Percentiles rank a stretch among this genome's conserved stretches.
phyloP scores from a whole-genome alignment of 2,797 vertebrate genomes.

The Chloroceryle amazona region DNA sequence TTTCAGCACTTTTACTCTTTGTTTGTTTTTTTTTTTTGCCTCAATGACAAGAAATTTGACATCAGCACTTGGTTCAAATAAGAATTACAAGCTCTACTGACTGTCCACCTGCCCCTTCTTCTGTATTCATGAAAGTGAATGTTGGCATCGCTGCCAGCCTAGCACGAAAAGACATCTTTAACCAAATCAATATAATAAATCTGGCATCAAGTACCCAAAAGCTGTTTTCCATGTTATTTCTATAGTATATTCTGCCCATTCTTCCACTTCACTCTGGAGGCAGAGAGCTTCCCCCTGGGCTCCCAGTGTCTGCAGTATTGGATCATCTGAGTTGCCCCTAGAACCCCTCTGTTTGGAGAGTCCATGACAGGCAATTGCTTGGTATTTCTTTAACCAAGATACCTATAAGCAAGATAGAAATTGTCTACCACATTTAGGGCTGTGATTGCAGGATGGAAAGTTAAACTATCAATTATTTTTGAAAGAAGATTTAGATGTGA shows the following conservation, averaged over 20 bases:
- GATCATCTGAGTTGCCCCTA: background rate
- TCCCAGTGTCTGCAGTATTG: background rate
- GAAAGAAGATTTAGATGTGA: background rate
- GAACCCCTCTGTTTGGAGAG: background rate
- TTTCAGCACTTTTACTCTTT: background rate
- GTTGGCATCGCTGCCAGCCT: background rate
- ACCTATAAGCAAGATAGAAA: background rate
- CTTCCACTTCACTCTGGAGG: background rate
- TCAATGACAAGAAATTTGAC: background rate
- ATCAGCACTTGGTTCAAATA: background rate
- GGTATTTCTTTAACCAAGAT: background rate
- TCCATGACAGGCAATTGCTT: background rate
- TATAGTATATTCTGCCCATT: background rate
- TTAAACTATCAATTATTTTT: background rate
- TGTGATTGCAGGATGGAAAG: background rate
- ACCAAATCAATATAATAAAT: background rate
- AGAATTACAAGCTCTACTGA: background rate
- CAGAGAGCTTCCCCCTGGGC: background rate
- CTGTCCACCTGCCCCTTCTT: background rate
- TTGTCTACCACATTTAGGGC: background rate
- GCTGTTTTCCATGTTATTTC: background rate
- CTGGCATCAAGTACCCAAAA: background rate
- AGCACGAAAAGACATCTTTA: background rate
- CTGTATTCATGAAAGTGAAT: background rate
- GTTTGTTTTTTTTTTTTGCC: background rate